Evolutionary conservation across 2,888 invertebrate genomes (phyloP).

Genomic region (Heliconius charithonia): DNA sequence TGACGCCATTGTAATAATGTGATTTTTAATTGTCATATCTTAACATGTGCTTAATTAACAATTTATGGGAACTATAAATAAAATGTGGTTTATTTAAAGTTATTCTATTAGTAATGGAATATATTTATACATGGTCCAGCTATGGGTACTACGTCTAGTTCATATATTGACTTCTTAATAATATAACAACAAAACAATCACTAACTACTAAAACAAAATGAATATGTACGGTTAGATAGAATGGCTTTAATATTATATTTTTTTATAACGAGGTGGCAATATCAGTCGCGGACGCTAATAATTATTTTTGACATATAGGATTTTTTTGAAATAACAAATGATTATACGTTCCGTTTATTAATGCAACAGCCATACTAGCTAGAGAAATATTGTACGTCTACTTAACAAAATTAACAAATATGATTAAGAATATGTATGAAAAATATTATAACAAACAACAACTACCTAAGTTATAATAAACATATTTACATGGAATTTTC

Average conservation of each 20-base stretch:
- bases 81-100: neutral
- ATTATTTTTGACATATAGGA: neutral
- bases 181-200: neutral
- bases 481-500: too few relatives aligned
- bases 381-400: neutral
- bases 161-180: neutral
- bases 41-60: slow-evolving; percentile 31
- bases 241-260: neutral
- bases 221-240: neutral
- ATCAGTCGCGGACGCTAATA: neutral
- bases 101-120: neutral
- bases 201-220: neutral
- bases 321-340: neutral
- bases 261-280: neutral
- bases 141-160: neutral
- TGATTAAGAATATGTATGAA: neutral
- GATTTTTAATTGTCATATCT: slow-evolving; percentile 45
- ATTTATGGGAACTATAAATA: slow-evolving; percentile 6
- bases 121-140: neutral
- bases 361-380: neutral
- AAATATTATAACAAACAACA: too few relatives aligned
- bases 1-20: slow-evolving; percentile 51
- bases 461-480: too few relatives aligned
- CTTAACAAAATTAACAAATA: neutral
- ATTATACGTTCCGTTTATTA: neutral